Evolutionary conservation across 1,140 invertebrate species (phyloP).

Genomic region (Brachionus rotundiformis): DNA sequence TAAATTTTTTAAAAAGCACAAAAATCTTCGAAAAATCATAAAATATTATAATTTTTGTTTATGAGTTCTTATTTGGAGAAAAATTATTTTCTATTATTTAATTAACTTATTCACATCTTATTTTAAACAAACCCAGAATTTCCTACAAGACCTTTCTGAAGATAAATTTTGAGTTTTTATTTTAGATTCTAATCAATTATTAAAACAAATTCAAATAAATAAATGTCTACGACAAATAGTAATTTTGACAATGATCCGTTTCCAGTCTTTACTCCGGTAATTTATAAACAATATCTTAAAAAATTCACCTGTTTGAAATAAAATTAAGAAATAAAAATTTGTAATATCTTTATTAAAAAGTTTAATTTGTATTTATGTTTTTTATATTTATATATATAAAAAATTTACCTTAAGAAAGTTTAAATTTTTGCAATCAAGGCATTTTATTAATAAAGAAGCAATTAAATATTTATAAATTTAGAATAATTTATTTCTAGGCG

Average conservation of each 20-base stretch:
- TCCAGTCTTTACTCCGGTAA: slow-evolving; percentile 51
- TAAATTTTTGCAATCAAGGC: too few species aligned
- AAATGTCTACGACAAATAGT: slow-evolving; percentile 45
- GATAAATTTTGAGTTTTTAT: not conserved
- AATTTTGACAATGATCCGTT: slow-evolving; percentile 51
- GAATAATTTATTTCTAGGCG: too few species aligned
- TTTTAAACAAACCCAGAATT: not conserved
- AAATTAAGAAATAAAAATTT: too few species aligned
- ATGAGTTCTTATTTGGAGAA: not conserved
- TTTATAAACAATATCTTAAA: not conserved
- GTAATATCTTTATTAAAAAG: too few species aligned
- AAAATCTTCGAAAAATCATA: slow-evolving; percentile 33
- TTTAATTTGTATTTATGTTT: too few species aligned
- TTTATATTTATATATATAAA: too few species aligned
- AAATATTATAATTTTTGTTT: slow-evolving; percentile 48
- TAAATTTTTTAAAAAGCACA: not conserved
- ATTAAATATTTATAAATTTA: too few species aligned
- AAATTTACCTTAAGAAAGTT: too few species aligned
- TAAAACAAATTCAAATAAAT: not conserved
- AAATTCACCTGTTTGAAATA: not conserved
- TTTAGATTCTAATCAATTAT: not conserved
- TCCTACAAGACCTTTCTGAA: not conserved
- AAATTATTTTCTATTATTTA: not conserved
- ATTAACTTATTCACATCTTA: not conserved
- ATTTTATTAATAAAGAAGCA: too few species aligned